A percentile compares a stretch with the other conserved stretches of the same genome.
phyloP scores from a whole-genome alignment of 2,797 vertebrate species.

The Paratrypauchen microcephalus region DNA sequence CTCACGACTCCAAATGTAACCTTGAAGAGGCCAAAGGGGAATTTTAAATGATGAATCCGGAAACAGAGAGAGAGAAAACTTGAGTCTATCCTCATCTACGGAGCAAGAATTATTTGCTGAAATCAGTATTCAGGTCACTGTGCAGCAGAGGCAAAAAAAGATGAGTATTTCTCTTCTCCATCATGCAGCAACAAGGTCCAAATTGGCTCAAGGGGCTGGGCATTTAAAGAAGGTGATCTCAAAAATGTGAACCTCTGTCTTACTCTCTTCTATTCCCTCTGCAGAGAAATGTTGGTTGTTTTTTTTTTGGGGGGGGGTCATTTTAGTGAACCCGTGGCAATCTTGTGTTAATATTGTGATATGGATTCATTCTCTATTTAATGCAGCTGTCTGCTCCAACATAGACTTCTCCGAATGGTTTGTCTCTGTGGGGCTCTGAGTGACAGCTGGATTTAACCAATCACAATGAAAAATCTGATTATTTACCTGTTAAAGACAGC shows the following conservation, averaged over 20 bases:
- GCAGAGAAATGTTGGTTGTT: background rate
- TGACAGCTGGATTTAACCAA: too few species aligned
- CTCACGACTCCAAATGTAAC: constrained; percentile 56
- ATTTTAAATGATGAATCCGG: constrained; percentile 60
- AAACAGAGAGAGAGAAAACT: constrained; percentile 36
- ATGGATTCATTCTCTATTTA: too few species aligned
- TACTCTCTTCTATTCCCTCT: background rate
- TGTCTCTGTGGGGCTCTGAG: too few species aligned
- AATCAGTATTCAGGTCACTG: constrained; percentile 80
- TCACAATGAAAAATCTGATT: too few species aligned
- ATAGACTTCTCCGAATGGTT: too few species aligned
- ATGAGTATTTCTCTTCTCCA: constrained; percentile 72
- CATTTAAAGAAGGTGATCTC: constrained; percentile 32
- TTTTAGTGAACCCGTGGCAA: too few species aligned
- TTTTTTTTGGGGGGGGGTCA: background rate
- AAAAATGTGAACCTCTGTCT: background rate
- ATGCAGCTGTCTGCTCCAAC: constrained; percentile 8
- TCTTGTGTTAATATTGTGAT: too few species aligned
- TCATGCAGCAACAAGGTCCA: constrained; percentile 73
- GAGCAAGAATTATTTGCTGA: constrained; percentile 54
- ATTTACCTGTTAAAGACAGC: too few species aligned
- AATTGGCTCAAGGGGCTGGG: constrained; percentile 72
- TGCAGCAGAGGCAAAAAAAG: constrained; percentile 50
- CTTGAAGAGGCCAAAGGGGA: constrained; percentile 46
- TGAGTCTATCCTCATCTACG: constrained; percentile 47